These are phyloP conservation scores for Pteromalus puparum DNA, from an alignment of 1,140 invertebrate genomes.

Conservation along the genomic window DNA sequence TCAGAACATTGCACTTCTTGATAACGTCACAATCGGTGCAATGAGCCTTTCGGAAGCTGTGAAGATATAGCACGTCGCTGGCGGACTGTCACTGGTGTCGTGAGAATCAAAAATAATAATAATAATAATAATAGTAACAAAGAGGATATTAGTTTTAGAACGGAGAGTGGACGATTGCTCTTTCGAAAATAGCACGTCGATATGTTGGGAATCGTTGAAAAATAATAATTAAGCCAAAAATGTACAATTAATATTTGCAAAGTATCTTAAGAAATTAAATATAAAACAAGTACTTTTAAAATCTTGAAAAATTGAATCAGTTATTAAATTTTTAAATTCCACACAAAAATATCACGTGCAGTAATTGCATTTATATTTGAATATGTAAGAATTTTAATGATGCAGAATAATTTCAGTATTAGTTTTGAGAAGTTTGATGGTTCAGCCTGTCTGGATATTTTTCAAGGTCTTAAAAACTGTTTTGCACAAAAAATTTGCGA, in stretches of 20 bases:
- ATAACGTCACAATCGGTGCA: constrained; percentile 42
- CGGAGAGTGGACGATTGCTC: constrained; percentile 40
- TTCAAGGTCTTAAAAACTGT: constrained; percentile 44
- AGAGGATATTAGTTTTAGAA: constrained; percentile 41
- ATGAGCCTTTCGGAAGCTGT: constrained; percentile 56
- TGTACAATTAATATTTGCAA: constrained; percentile 51
- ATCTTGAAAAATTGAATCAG: constrained; percentile 33
- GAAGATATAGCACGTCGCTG: constrained; percentile 49
- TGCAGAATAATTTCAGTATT: background rate
- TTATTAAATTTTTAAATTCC: background rate
- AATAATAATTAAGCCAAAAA: constrained; percentile 49
- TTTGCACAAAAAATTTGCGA: constrained; percentile 34
- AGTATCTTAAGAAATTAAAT: constrained; percentile 40
- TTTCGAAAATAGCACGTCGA: constrained; percentile 38
- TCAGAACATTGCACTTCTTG: constrained; percentile 52
- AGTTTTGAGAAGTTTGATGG: background rate
- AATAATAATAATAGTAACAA: constrained; percentile 16
- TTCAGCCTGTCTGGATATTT: constrained; percentile 6
- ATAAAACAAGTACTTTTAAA: constrained; percentile 32
- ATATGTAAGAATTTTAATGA: background rate
- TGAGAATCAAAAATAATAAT: constrained; percentile 47
- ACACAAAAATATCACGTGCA: background rate
- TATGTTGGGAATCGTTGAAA: constrained; percentile 41
- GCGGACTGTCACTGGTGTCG: constrained; percentile 32
- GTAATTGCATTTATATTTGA: constrained; percentile 13